Base-by-base conservation (phyloP, 2,113 vertebrate species). In the Limanda limanda region DNA sequence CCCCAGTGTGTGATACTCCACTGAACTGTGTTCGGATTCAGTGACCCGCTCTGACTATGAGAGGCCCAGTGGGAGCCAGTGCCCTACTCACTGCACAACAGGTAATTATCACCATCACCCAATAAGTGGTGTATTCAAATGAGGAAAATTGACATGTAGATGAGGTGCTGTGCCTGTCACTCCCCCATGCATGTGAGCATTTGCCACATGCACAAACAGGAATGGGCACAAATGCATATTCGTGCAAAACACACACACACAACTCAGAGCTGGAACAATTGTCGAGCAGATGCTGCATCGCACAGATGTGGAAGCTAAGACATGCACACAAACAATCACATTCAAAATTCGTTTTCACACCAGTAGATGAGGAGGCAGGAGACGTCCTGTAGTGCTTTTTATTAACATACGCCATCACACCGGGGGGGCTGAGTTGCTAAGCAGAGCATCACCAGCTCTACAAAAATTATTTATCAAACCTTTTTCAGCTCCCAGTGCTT, bases 131-230 rank as follows among this genome's bases (percentile, higher is more conserved):
- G 67, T 78, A 86, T 92, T 91, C 68, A 90, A 92, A 94, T 90
- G 76, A 84, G 81, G 56, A 76, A 90, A 87, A 88, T 86, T 86
- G 76, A 88, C 81, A 92, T 94, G 90, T 81, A 92, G 85, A 93
- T 92, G 57, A 84, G 71, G 47, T 60, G 76, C 52, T 68, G 75
- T 68, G 66, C 20, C 40, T 76, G 77, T 63, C 74, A 51, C 31
- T 66, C 15, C 12, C 6, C n/a, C 54, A 23, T 73, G 58, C 84
- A 76, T 73, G 66, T 61, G 63, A 60, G 70, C 15, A 61, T 86
- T 63, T 83, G 52, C 40, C 78, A 71, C 57, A 20, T 65, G 54
- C 76, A 77, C 61, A 79, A 70, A 70, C 51, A 88, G 51, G 62
- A 71, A 55, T 70, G 42, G 51, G 51, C 20, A 57, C 23, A 9